Evolutionary conservation across 2,888 invertebrate species (phyloP).

Genomic region (Psylliodes chrysocephalus): DNA sequence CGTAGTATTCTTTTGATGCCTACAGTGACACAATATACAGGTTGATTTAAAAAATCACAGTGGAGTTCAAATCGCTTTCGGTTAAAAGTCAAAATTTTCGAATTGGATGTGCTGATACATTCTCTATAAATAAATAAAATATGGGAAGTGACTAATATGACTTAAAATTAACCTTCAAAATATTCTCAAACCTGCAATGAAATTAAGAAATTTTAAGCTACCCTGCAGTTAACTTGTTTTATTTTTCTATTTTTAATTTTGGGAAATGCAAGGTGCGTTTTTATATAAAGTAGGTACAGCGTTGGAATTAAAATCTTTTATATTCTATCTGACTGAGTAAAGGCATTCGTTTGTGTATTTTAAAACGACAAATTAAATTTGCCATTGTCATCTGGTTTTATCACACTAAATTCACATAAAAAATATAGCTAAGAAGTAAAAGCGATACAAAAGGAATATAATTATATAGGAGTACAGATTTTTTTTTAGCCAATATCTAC

Average conservation of each 20-base stretch:
- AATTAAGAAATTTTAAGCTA: too few species aligned
- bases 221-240: too few species aligned
- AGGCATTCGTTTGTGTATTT: too few species aligned
- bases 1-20: neutral
- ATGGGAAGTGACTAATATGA: too few species aligned
- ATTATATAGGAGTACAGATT: neutral
- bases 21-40: conserved; percentile 2
- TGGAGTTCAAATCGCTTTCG: neutral
- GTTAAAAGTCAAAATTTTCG: neutral
- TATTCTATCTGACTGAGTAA: too few species aligned
- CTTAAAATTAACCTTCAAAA: too few species aligned
- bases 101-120: neutral
- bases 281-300: too few species aligned
- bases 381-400: neutral
- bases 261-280: too few species aligned
- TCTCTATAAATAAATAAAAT: neutral
- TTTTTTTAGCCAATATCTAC: neutral
- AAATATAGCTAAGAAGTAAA: neutral
- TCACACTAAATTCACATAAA: conserved; percentile 5
- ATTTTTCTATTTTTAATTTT: too few species aligned
- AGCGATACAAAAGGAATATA: neutral
- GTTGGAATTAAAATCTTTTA: too few species aligned
- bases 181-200: too few species aligned
- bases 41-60: neutral
- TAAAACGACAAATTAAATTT: neutral